phyloP scores from a whole-genome alignment of 2,113 vertebrate genomes.

The Hippocampus mohnikei region DNA sequence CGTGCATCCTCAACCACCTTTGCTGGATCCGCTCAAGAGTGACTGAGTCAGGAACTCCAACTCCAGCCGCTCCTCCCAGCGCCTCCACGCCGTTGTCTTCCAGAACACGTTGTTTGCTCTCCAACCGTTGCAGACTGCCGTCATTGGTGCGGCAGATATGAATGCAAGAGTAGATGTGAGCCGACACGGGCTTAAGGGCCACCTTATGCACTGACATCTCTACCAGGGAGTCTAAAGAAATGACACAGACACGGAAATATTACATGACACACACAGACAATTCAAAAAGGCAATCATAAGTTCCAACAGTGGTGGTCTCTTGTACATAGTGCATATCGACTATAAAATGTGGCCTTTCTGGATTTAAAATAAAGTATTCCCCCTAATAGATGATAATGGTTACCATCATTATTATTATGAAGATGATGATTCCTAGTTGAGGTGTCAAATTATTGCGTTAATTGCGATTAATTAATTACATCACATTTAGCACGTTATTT shows the following conservation, averaged over 20 bases:
- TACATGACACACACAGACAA: background rate
- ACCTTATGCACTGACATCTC: constrained; percentile 80
- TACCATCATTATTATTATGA: too few relatives aligned
- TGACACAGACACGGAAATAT: background rate
- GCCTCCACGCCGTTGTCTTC: constrained; percentile 52
- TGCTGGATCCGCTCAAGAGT: constrained; percentile 76
- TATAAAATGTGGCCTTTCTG: background rate
- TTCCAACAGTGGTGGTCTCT: background rate
- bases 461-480: too few relatives aligned
- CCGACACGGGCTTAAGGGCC: constrained; percentile 75
- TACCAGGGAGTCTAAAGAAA: constrained; percentile 69
- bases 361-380: background rate
- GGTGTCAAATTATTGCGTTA: too few relatives aligned
- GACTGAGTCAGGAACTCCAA: constrained; percentile 66
- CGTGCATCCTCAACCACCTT: constrained; percentile 72
- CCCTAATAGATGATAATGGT: background rate
- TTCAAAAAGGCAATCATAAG: background rate
- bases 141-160: constrained; percentile 54
- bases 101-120: constrained; percentile 58
- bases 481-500: too few relatives aligned
- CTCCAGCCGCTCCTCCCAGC: constrained; percentile 59
- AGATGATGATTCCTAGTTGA: too few relatives aligned
- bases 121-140: constrained; percentile 55
- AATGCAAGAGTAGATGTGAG: constrained; percentile 74
- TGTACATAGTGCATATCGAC: background rate